Evolutionary conservation across 2,888 invertebrate genomes (phyloP).

Genomic region (Atethmia centrago): DNA sequence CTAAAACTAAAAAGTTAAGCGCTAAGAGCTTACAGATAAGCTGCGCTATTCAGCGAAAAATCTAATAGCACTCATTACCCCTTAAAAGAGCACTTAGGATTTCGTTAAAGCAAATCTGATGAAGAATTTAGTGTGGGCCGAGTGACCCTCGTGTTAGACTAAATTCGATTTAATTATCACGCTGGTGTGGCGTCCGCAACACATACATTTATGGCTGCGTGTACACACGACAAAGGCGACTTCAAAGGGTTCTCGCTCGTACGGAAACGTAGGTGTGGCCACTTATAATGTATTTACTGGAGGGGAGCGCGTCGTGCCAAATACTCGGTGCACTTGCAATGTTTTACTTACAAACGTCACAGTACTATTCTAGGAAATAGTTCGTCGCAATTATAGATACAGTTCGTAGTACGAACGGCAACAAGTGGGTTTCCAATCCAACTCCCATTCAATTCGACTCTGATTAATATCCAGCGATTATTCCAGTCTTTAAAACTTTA

Average conservation of each 20-base stretch:
- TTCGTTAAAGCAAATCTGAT: slow-evolving; percentile 54
- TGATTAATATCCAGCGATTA: slow-evolving; percentile 44
- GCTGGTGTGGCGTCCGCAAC: slow-evolving; percentile 53
- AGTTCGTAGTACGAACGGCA: slow-evolving; percentile 46
- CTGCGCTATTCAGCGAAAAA: slow-evolving; percentile 21
- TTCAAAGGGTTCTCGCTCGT: slow-evolving; percentile 59
- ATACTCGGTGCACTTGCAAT: slow-evolving; percentile 49
- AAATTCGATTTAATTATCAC: slow-evolving; percentile 69
- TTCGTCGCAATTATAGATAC: slow-evolving; percentile 50
- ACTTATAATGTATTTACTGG: slow-evolving; percentile 47
- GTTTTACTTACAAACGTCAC: slow-evolving; percentile 30
- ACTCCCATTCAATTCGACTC: slow-evolving; percentile 51
- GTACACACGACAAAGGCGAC: slow-evolving; percentile 58
- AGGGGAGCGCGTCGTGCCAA: slow-evolving; percentile 42
- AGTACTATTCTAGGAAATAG: slow-evolving; percentile 42
- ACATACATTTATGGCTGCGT: slow-evolving; percentile 48
- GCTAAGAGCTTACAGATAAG: slow-evolving; percentile 28
- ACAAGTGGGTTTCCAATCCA: slow-evolving; percentile 62
- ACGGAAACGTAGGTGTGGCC: slow-evolving; percentile 53
- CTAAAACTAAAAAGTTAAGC: slow-evolving; percentile 23
- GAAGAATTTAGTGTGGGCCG: slow-evolving; percentile 54
- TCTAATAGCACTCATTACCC: slow-evolving; percentile 39
- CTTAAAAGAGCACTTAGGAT: slow-evolving; percentile 53
- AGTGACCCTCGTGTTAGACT: slow-evolving; percentile 58
- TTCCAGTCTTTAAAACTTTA: slow-evolving; percentile 32